Evolutionary conservation across 2,797 vertebrate species (phyloP).

Genomic region (Pseudochirops corinnae): DNA sequence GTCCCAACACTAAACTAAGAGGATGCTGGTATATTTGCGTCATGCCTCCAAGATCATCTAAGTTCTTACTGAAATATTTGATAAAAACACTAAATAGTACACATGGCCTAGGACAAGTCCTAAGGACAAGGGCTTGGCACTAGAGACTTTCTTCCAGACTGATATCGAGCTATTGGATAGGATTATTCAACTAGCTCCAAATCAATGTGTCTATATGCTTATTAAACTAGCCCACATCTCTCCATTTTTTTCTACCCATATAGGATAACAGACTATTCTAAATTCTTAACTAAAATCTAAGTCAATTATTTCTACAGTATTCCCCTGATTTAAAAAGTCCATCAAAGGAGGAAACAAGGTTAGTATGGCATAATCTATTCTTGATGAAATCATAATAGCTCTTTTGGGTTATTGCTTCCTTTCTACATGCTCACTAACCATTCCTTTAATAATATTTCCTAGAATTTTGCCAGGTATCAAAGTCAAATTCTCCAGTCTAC

Average conservation of each 20-base stretch:
- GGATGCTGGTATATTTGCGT: not conserved
- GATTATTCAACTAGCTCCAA: not conserved
- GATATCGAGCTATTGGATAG: not conserved
- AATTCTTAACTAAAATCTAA: too few species aligned
- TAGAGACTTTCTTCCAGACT: not conserved
- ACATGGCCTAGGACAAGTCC: not conserved
- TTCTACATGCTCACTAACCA: not conserved
- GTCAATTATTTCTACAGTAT: not conserved
- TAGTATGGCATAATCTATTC: not conserved
- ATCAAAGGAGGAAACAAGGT: not conserved
- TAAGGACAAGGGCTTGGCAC: too few species aligned
- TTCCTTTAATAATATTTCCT: too few species aligned
- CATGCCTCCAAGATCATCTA: not conserved
- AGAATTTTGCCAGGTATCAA: not conserved
- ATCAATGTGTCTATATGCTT: too few species aligned
- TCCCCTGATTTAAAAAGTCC: not conserved
- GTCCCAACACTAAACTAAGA: not conserved
- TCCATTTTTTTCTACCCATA: not conserved
- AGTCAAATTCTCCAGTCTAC: not conserved
- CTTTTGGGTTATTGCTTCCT: not conserved
- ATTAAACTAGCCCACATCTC: not conserved
- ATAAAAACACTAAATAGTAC: not conserved
- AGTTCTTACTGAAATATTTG: not conserved
- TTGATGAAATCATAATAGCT: not conserved
- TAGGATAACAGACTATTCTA: too few species aligned